Base-by-base conservation (phyloP, 2,888 invertebrate species). In the Pseudolycoriella hygida region DNA sequence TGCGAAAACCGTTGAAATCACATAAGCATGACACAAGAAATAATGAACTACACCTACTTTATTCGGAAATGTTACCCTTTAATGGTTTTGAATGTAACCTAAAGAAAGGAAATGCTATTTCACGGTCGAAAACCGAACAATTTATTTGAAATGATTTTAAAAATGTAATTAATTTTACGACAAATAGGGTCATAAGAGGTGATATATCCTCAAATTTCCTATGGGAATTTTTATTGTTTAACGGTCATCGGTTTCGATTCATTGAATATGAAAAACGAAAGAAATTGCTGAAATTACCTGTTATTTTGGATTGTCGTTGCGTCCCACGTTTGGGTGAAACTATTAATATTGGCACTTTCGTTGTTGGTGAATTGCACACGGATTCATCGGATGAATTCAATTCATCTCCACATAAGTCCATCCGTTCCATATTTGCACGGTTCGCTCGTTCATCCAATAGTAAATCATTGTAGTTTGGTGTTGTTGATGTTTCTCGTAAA, bases 221-320 rank as follows among this genome's bases (percentile, higher is more conserved):
- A 39, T 39, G 14, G 11, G 39, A 39, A 39, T 39, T 11, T 3
- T 17, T 39, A n/a, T n/a, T 17, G 3, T 40, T 39, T 39, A 39
- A 17, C 17, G 17, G 39, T 14, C 39, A 17, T 17, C 17, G n/a
- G 39, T 39, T 14, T 17, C 11, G 17, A 39, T 17, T 17, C 5
- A 39, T 11, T 10, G 30, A n/a, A 42, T 30, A 15, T 5, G n/a
- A 41, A 10, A 20, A 15, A 42, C 3, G 38, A 43, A 44, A 18
- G 4, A 30, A 38, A 17, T 37, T 17, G 12, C 10, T 15, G 17
- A 39, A 40, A 31, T 57, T 56, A 64, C 64, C 64, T 60, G 64
- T 64, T 53, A 64, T 64, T 59, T 64, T 64, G 3, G 56, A 61
- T 49, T 64, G 64, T 47, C 44, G 43, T 25, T 25, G 25, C 8